Percentiles rank a stretch among this genome's conserved stretches.
These are phyloP conservation scores for Sander lucioperca DNA, from an alignment of 2,113 vertebrate species.

Conservation along the genomic window DNA sequence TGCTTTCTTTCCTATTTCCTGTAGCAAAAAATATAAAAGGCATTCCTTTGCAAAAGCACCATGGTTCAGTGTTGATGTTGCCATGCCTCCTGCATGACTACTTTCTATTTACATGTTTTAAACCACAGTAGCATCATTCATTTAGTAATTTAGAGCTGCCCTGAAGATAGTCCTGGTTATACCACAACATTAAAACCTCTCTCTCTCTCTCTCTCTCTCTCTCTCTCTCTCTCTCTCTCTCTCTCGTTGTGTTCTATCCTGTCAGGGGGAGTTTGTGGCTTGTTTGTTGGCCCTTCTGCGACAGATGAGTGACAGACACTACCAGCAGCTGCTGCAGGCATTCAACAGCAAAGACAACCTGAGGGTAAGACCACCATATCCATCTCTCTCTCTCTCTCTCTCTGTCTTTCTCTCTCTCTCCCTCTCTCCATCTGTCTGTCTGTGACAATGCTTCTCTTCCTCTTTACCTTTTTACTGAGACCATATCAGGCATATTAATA, in stretches of 20 bases:
- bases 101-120: neutral
- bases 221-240: neutral
- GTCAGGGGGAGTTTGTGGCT: constrained; percentile 96
- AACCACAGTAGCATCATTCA: neutral
- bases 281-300: constrained; percentile 93
- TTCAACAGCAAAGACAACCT: constrained; percentile 94
- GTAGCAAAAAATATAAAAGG: neutral
- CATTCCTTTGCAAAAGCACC: neutral
- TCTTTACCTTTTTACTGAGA: neutral
- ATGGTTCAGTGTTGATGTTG: neutral
- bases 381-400: neutral
- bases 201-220: neutral
- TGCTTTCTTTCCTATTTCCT: constrained; percentile 8
- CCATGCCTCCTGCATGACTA: neutral
- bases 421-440: too few species aligned
- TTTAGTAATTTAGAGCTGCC: neutral
- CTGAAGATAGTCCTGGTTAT: neutral
- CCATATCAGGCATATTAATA: neutral
- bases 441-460: neutral
- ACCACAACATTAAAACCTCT: neutral
- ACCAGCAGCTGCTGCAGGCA: constrained; percentile 95
- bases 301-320: constrained; percentile 98
- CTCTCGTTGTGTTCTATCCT: constrained; percentile 3
- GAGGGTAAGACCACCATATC: constrained; percentile 57
- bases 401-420: neutral